Conservation (phyloP, 2,797 vertebrate species). For the Nothura maculosa region DNA sequence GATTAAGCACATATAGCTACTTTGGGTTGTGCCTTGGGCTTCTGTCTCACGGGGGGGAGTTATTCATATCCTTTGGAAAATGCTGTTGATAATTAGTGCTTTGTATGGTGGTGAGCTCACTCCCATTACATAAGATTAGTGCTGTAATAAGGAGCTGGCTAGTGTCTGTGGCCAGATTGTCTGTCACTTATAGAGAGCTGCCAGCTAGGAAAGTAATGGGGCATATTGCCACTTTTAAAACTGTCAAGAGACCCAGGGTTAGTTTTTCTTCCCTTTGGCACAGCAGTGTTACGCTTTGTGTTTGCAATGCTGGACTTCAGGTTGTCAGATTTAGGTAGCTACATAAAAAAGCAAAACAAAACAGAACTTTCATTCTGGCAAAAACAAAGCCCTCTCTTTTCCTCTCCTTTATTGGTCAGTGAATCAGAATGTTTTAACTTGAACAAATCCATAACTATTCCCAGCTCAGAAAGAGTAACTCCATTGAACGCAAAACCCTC, state of each 20-base stretch:
- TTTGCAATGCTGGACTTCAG: constrained; percentile 30
- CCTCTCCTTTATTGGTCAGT: constrained; percentile 3
- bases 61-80: constrained; percentile 78
- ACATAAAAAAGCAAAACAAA: background rate
- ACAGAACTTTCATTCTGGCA: constrained; percentile 59
- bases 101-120: constrained; percentile 81
- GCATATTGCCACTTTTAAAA: constrained; percentile 71
- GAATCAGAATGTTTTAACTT: constrained; percentile 44
- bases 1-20: constrained; percentile 66
- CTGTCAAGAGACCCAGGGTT: constrained; percentile 63
- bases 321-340: constrained; percentile 33
- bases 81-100: constrained; percentile 81
- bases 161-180: constrained; percentile 71
- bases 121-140: constrained; percentile 80
- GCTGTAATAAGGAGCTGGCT: constrained; percentile 73
- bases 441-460: constrained; percentile 57
- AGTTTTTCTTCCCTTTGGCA: constrained; percentile 59
- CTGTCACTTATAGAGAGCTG: constrained; percentile 66
- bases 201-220: constrained; percentile 72
- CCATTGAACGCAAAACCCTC: constrained; percentile 17
- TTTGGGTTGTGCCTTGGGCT: constrained; percentile 59
- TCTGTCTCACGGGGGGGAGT: constrained; percentile 62
- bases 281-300: background rate
- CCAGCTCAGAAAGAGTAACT: constrained; percentile 52
- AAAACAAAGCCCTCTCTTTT: constrained; percentile 72